Conservation (phyloP, 2,113 vertebrate species). For the Microcebus lehilahytsara region DNA sequence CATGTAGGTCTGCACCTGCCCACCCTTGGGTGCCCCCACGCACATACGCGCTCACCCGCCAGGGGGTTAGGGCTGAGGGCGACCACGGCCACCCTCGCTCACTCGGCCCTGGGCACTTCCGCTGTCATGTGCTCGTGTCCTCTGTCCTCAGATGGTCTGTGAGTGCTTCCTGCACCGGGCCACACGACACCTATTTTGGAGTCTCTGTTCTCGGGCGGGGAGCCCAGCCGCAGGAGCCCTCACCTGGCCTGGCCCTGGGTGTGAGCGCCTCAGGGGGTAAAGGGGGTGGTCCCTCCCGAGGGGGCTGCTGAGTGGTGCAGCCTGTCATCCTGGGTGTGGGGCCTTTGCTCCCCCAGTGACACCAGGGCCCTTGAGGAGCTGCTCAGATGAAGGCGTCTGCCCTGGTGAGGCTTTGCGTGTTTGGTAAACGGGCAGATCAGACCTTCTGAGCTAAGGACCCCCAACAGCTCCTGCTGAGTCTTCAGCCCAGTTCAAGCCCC, state of each 20-base stretch:
- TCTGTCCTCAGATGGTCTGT: background rate
- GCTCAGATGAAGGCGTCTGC: background rate
- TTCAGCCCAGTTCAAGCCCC: background rate
- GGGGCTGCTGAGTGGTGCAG: background rate
- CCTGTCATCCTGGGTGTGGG: fast-evolving
- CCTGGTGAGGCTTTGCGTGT: fast-evolving
- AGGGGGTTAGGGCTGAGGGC: fast-evolving
- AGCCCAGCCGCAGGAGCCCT: too few relatives aligned
- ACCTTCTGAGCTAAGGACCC: background rate
- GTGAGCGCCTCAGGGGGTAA: background rate
- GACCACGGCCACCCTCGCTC: background rate
- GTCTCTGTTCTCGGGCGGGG: too few relatives aligned
- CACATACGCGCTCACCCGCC: background rate
- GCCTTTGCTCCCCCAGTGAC: background rate
- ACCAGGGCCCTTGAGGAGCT: too few relatives aligned
- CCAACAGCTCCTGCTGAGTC: background rate
- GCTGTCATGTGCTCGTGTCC: background rate
- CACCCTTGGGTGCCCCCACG: background rate
- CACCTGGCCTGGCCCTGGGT: fast-evolving
- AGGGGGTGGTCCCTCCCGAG: fast-evolving
- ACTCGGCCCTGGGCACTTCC: too few relatives aligned
- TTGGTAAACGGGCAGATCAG: background rate
- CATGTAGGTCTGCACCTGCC: background rate
- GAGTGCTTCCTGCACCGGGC: background rate
- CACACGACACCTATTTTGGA: background rate